A percentile compares a stretch with the other conserved stretches of the same genome.
These are phyloP conservation scores for Apis laboriosa DNA, from an alignment of 1,140 invertebrate species.

Conservation along the genomic window DNA sequence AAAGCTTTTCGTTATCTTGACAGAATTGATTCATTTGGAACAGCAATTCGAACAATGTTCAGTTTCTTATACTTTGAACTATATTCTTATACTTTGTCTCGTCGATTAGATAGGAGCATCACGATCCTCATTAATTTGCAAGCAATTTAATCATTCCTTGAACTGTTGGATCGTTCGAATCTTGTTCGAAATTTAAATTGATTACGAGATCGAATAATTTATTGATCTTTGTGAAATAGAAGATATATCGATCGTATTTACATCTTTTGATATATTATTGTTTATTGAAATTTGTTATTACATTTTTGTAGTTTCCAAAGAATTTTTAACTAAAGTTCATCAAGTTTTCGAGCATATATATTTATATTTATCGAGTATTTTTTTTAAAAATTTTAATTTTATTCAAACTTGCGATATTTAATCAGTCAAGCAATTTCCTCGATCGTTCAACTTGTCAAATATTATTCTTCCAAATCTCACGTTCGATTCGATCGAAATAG, in stretches of 20 bases:
- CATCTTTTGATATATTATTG: neutral
- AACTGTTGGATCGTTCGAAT: neutral
- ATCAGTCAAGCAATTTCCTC: no score
- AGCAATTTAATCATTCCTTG: neutral
- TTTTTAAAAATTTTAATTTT: neutral
- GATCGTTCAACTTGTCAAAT: neutral
- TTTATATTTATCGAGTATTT: no score
- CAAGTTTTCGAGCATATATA: no score
- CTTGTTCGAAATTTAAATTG: neutral
- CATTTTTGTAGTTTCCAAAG: neutral
- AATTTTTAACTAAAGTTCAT: neutral
- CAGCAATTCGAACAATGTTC: neutral
- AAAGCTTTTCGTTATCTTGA: neutral
- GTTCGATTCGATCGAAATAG: no score
- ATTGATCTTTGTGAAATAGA: neutral
- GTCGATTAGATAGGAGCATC: slow-evolving; percentile 26
- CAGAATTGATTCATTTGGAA: slow-evolving; percentile 2
- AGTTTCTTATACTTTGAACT: slow-evolving; percentile 43
- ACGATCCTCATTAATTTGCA: slow-evolving; percentile 4
- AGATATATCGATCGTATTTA: no score
- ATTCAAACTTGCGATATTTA: no score
- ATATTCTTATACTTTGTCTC: no score
- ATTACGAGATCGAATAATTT: neutral
- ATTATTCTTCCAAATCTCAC: neutral
- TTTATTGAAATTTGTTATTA: slow-evolving; percentile 2